Conservation (phyloP, 2,113 vertebrate genomes). For the Tragelaphus imberbis region DNA sequence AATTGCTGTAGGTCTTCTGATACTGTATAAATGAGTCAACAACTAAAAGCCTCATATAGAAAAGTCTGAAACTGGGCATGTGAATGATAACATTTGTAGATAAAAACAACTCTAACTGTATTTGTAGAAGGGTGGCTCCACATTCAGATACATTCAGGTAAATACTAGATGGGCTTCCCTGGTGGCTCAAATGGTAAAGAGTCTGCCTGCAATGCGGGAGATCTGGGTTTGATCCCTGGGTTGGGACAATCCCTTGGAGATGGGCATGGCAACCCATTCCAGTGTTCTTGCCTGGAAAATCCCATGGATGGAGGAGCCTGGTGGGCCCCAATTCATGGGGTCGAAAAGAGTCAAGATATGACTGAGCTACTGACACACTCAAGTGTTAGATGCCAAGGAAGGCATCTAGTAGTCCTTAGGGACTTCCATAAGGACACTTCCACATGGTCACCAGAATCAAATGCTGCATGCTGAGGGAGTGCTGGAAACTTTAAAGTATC, state of each 20-base stretch:
- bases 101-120: not conserved
- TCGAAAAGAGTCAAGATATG: not conserved
- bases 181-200: not conserved
- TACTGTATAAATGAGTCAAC: not conserved
- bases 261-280: not conserved
- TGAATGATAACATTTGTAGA: not conserved
- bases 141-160: conserved; percentile 5
- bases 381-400: not conserved
- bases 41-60: not conserved
- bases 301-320: not conserved
- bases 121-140: not conserved
- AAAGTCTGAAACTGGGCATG: not conserved
- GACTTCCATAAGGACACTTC: not conserved
- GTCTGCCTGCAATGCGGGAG: not conserved
- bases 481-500: not conserved
- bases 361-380: not conserved
- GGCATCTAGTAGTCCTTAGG: not conserved
- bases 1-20: not conserved
- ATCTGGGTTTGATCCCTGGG: not conserved
- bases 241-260: not conserved
- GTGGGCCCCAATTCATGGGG: not conserved
- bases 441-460: not conserved
- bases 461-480: not conserved
- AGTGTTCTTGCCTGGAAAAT: not conserved
- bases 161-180: not conserved